These are phyloP conservation scores for Zapus hudsonius DNA, from an alignment of 2,113 vertebrate species.

Conservation along the genomic window DNA sequence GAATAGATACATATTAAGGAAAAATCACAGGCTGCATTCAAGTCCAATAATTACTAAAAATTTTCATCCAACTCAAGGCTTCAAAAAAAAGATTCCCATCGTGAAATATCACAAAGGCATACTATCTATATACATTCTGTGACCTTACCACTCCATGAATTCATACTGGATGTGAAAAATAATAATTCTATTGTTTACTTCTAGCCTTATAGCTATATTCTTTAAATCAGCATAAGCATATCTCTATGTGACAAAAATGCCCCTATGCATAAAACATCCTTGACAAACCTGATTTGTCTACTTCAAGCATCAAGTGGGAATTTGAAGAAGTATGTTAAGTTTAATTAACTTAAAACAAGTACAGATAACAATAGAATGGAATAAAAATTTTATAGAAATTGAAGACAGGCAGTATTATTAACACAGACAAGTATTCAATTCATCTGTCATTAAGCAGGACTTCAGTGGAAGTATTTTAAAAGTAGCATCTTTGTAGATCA, in stretches of 20 bases:
- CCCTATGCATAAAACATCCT: not conserved
- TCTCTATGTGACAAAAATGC: not conserved
- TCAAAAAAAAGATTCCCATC: not conserved
- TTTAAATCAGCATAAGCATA: not conserved
- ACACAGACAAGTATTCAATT: slow-evolving; percentile 35
- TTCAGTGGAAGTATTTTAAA: slow-evolving; percentile 26
- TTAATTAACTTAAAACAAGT: slow-evolving; percentile 33
- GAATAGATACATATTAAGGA: not conserved
- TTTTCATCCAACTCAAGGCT: slow-evolving; percentile 33
- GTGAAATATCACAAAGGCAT: slow-evolving; percentile 51
- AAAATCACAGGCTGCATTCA: slow-evolving; percentile 11
- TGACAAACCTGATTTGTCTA: not conserved
- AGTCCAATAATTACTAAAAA: slow-evolving; percentile 20
- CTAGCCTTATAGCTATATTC: slow-evolving; percentile 56
- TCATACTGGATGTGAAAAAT: slow-evolving; percentile 44
- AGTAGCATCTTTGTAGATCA: not conserved
- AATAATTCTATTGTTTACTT: slow-evolving; percentile 56
- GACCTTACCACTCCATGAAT: not conserved
- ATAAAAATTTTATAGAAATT: slow-evolving; percentile 25
- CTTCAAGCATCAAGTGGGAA: not conserved
- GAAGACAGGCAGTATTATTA: not conserved
- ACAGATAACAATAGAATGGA: not conserved
- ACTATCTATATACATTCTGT: slow-evolving; percentile 47
- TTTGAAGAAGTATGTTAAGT: slow-evolving; percentile 50
- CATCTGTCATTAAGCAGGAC: not conserved